These are phyloP conservation scores for Lethenteron reissneri DNA, from an alignment of 2,113 vertebrate species.

Conservation along the genomic window DNA sequence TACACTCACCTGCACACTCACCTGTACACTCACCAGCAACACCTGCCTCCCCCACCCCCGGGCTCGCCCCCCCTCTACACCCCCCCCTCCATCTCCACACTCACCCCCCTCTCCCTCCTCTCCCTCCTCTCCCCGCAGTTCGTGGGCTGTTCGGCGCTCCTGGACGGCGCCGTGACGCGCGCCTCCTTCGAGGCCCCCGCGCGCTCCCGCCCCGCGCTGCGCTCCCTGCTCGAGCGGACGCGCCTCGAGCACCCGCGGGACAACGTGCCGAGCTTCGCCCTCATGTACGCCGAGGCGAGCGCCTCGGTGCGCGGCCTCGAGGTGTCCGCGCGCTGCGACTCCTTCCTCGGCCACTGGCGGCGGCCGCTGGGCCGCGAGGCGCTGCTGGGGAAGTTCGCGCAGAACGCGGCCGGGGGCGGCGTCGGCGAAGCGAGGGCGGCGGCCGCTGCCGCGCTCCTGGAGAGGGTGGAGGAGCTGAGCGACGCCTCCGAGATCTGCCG, in stretches of 20 bases:
- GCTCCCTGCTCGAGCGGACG: conserved; percentile 32
- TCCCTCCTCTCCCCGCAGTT: conserved; percentile 74
- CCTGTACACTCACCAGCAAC: too few species aligned
- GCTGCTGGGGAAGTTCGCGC: conserved; percentile 43
- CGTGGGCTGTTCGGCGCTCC: conserved; percentile 38
- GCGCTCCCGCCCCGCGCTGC: conserved; percentile 29
- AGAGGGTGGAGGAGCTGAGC: conserved; percentile 32
- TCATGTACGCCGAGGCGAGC: conserved; percentile 40
- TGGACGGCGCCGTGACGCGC: conserved; percentile 41
- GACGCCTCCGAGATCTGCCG: conserved; percentile 27
- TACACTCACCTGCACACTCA: too few species aligned
- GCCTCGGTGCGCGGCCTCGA: conserved; percentile 20
- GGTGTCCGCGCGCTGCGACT: conserved; percentile 22
- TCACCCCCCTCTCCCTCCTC: too few species aligned
- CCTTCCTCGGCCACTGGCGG: conserved; percentile 81
- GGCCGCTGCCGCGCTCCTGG: conserved; percentile 27
- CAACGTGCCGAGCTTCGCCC: conserved; percentile 52
- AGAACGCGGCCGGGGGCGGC: conserved; percentile 27
- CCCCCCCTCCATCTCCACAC: too few species aligned
- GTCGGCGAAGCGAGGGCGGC: conserved; percentile 22
- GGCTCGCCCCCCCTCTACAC: too few species aligned
- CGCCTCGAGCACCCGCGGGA: conserved; percentile 43
- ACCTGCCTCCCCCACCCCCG: too few species aligned
- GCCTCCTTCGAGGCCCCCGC: conserved; percentile 27
- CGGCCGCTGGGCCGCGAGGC: conserved; percentile 45